Conservation (phyloP, 2,113 vertebrate genomes). For the Microtus richardsoni region DNA sequence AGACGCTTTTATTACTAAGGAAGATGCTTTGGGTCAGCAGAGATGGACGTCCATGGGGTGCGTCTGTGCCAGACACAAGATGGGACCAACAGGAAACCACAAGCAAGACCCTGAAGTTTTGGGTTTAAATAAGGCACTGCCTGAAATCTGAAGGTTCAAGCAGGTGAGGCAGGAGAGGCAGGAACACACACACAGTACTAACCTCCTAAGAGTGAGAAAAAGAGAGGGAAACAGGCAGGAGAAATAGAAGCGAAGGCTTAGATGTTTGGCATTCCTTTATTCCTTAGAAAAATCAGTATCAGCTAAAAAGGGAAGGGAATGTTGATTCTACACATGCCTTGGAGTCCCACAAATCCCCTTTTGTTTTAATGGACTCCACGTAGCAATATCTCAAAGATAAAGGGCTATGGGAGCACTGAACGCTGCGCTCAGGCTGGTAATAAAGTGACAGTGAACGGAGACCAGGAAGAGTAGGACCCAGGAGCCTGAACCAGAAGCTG, state of each 20-base stretch:
- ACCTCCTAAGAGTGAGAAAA: not conserved
- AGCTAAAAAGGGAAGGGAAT: not conserved
- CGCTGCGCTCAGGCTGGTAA: not conserved
- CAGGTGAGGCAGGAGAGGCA: not conserved
- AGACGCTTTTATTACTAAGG: conserved; percentile 19
- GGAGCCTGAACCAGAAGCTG: accelerated
- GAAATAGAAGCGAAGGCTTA: not conserved
- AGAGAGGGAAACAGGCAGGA: not conserved
- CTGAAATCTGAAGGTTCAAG: not conserved
- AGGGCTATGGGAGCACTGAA: accelerated
- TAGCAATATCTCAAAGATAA: not conserved
- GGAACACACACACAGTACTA: accelerated
- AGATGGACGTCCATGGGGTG: not conserved
- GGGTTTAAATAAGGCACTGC: not conserved
- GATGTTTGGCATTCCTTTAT: accelerated
- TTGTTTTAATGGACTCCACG: not conserved
- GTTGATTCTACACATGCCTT: not conserved
- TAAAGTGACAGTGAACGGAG: not conserved
- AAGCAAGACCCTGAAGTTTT: not conserved
- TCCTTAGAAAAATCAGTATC: not conserved
- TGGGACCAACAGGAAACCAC: conserved; percentile 50
- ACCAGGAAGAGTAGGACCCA: not conserved
- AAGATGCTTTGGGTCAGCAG: conserved; percentile 46
- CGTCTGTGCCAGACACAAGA: conserved; percentile 15
- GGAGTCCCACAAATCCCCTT: not conserved